phyloP scores from a whole-genome alignment of 1,140 invertebrate species.

The Eubasilissa regina region DNA sequence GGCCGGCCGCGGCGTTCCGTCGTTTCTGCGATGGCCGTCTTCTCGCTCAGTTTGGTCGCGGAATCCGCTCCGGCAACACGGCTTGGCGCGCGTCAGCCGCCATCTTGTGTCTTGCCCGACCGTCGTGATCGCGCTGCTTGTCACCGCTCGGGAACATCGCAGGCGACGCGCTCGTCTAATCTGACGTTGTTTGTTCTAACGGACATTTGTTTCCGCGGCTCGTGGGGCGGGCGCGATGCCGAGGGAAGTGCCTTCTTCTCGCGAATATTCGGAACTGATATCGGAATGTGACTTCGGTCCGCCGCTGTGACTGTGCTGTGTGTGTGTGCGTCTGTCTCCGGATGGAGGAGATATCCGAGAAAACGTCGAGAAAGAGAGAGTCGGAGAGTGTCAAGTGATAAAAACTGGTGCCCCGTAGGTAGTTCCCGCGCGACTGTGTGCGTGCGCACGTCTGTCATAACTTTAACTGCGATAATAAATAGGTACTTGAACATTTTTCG shows the following conservation, averaged over 20 bases:
- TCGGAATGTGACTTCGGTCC: conserved; percentile 43
- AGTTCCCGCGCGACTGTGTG: conserved; percentile 21
- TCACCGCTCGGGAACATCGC: conserved; percentile 10
- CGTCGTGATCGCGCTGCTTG: conserved; percentile 35
- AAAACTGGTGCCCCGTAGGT: conserved; percentile 46
- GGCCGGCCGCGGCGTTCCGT: not conserved
- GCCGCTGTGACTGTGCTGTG: conserved; percentile 28
- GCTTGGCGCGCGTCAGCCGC: conserved; percentile 24
- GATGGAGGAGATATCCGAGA: conserved; percentile 44
- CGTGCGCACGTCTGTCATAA: conserved; percentile 34
- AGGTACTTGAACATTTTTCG: not conserved
- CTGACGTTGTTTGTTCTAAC: too few species aligned
- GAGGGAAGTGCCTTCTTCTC: not conserved
- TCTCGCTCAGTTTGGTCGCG: conserved; percentile 44
- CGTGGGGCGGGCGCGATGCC: conserved; percentile 16
- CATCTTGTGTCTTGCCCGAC: conserved; percentile 36
- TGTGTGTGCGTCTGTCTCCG: conserved; percentile 30
- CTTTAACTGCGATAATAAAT: conserved; percentile 11
- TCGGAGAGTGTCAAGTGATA: conserved; percentile 45
- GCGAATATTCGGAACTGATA: conserved; percentile 45
- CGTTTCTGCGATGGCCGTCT: conserved; percentile 16
- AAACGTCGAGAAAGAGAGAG: conserved; percentile 49
- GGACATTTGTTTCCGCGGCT: not conserved
- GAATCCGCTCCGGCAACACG: conserved; percentile 43
- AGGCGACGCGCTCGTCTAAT: not conserved